Conservation (phyloP, 1,140 invertebrate species). For the Heliconius hermathena region DNA sequence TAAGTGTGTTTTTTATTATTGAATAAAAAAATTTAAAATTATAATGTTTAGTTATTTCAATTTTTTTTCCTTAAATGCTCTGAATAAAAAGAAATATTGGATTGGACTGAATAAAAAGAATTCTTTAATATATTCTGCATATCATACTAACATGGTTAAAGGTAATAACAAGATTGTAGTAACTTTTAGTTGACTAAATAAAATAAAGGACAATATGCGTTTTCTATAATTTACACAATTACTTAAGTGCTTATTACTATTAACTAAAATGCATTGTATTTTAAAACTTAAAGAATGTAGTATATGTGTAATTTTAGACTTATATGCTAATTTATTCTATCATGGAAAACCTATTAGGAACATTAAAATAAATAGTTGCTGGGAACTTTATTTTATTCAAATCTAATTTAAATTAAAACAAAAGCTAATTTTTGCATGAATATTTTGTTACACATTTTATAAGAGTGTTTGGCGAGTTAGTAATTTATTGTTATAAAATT, state of each 20-base stretch:
- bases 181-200: no score
- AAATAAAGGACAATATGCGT: no score
- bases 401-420: background rate
- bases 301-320: background rate
- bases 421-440: background rate
- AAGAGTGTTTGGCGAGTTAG: no score
- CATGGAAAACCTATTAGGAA: background rate
- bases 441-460: background rate
- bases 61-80: constrained; percentile 41
- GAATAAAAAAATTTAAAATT: constrained; percentile 72
- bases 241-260: no score
- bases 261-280: background rate
- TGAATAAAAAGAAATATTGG: background rate
- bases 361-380: background rate
- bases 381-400: background rate
- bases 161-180: background rate
- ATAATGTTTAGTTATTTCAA: constrained; percentile 64
- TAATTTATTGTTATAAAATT: background rate
- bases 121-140: background rate
- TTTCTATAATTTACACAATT: background rate
- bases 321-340: background rate
- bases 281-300: background rate
- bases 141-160: constrained; percentile 31
- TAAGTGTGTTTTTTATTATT: constrained; percentile 67
- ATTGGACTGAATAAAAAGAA: background rate